phyloP scores from a whole-genome alignment of 2,797 vertebrate species.

The Sebastes kiyomatsui region DNA sequence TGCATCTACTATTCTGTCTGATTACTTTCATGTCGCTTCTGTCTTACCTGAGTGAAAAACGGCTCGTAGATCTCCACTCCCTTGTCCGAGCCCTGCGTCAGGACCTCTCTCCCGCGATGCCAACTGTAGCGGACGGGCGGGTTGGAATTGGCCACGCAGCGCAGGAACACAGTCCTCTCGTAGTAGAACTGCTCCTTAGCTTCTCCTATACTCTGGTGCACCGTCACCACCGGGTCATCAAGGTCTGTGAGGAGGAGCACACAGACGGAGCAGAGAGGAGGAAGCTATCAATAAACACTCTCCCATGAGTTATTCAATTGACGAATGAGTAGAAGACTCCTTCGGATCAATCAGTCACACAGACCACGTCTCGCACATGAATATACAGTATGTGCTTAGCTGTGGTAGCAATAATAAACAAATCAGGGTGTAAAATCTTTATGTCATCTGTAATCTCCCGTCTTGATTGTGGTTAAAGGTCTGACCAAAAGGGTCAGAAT shows the following conservation, averaged over 20 bases:
- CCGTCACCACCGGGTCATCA: slow-evolving; percentile 94
- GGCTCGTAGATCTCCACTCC: slow-evolving; percentile 99
- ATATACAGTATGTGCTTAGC: background rate
- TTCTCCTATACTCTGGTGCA: slow-evolving; percentile 99
- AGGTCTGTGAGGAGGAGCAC: slow-evolving; percentile 83
- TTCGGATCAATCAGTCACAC: background rate
- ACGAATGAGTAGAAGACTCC: background rate
- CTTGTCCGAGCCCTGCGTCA: slow-evolving; percentile 96
- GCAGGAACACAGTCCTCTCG: slow-evolving; percentile 95
- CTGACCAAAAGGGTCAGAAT: slow-evolving; percentile 13
- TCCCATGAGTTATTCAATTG: background rate
- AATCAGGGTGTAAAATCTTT: slow-evolving; percentile 12
- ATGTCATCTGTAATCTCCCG: background rate
- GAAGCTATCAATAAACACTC: slow-evolving; percentile 13
- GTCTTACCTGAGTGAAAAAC: slow-evolving; percentile 97
- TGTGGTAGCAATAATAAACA: background rate
- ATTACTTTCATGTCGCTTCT: background rate
- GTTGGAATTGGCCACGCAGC: slow-evolving; percentile 97
- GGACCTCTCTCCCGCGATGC: slow-evolving; percentile 92
- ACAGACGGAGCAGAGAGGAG: background rate
- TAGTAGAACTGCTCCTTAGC: slow-evolving; percentile 99
- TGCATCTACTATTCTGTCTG: background rate
- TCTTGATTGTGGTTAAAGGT: slow-evolving; percentile 32
- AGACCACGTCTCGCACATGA: background rate
- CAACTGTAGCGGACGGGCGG: slow-evolving; percentile 97